Evolutionary conservation across 1,140 invertebrate species (phyloP), one percentile per base, ranked within the genome.

Genomic region (Anoplophora glabripennis): DNA sequence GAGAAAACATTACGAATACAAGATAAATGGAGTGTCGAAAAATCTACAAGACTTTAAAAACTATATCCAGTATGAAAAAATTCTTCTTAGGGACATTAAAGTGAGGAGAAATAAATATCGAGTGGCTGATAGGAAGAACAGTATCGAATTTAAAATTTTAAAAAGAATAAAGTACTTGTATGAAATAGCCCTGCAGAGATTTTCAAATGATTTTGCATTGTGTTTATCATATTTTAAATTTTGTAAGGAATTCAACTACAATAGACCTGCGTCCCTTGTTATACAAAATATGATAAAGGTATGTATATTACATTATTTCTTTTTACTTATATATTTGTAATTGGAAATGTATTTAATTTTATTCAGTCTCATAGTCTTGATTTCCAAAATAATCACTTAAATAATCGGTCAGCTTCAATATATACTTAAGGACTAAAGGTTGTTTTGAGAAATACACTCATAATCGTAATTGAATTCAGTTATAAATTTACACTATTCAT

Each of bases 241-340:
- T 59, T 63, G 66, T 28, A 70, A 63, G 56, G 42, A 64, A 48
- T 42, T 36, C 38, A 60, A 62, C 42, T 63, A 55, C 38, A 49
- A 55, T 15, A 52, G 53, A 34, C 21, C 62, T 40, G 61, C 63
- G 17, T 57, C 61, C 34, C 18, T 62, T 17, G 55, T 48, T 40
- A 36, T 69, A 40, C 45, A 60, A 34, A 64, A 68, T 40, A 69
- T 71, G 66, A 60, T 67, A 7, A 63, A 68, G 59, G 63, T 70
- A 62, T 54, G 33, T 36, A 40, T 21, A 12, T 42, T 17, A 15
- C 5, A 28, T 28, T 3, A 3, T 28, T 28, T 28, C 21, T 28
- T 5, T 28, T 28, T 28, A 2, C 21, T 3, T 28, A 28, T 28
- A n/a, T n/a, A n/a, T n/a, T n/a, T n/a, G n/a, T n/a, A n/a, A 28